Evolutionary conservation across 1,140 invertebrate genomes (phyloP), one percentile per base, ranked within the genome.

Genomic region (Euschistus heros): DNA sequence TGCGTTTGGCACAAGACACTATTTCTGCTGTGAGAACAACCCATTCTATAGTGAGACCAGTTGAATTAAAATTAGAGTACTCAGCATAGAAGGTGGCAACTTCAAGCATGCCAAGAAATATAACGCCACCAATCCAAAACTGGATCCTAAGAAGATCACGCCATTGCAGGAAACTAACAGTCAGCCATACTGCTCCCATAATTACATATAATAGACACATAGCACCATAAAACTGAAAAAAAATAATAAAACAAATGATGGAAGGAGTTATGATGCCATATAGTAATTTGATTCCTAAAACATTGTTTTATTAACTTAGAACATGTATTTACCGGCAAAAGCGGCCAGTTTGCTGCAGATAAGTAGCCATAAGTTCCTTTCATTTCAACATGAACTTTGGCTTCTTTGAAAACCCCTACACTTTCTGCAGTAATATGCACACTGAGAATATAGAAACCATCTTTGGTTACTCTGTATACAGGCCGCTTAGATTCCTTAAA

Each of bases 61-160:
- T 85, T n/a, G 80, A 80, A 73, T 90, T 89, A 37, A 92, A 81
- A 55, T 80, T 86, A 69, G 89, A 83, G 76, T 91, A 94, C 75
- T 95, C 92, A 0, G 87, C 91, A 74, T 93, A 92, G 73, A 94
- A 96, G 0, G 91, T 87, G 18, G 93, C 91, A 73, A 86, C 89
- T 75, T 89, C 88, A 13, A 90, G 70, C 85, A 91, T 87, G 70
- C 92, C 92, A 0, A 94, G 75, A 30, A 94, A 77, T 65, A 94
- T 91, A 46, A 95, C 91, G 44, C 81, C 91, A 8, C 89, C 91
- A 73, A 97, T 94, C 92, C 93, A 97, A 77, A 94, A 95, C 79
- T 97, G 94, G 33, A 97, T 89, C 57, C 92, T 78, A n/a, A 97
- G 77, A 5, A 97, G 76, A 75, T 97, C 93, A 66, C 88, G 79